Evolutionary conservation across 2,113 vertebrate genomes (phyloP).

Genomic region (Corythornis vintsioides): DNA sequence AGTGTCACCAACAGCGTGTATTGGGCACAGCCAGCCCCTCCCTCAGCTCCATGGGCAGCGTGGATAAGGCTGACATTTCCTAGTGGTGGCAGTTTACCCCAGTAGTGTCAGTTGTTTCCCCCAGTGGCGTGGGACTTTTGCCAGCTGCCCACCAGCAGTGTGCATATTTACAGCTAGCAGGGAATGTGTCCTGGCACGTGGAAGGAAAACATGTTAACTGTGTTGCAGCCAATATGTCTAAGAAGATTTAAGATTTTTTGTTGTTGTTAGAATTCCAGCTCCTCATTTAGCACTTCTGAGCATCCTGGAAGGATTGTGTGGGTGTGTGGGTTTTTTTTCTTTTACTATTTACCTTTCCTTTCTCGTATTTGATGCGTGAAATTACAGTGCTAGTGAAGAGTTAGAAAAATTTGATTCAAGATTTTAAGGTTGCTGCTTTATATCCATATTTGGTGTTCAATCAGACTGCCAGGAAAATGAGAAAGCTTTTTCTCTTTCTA

Average conservation of each 20-base stretch:
- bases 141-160: conserved; percentile 33
- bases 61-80: not conserved
- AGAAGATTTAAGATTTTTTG: not conserved
- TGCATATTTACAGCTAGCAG: not conserved
- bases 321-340: not conserved
- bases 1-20: not conserved
- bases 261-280: conserved; percentile 13
- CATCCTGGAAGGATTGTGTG: conserved; percentile 17
- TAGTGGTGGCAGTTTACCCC: not conserved
- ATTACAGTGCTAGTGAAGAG: not conserved
- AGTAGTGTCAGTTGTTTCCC: not conserved
- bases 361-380: not conserved
- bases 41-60: fast-evolving
- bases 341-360: conserved; percentile 38
- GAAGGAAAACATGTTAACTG: conserved; percentile 33
- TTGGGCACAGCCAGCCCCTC: not conserved
- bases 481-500: not conserved
- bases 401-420: not conserved
- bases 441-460: not conserved
- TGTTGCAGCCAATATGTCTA: conserved; percentile 43
- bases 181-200: conserved; percentile 11
- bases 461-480: not conserved
- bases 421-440: not conserved
- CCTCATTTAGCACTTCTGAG: conserved; percentile 14
- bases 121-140: not conserved